Evolutionary conservation across 2,113 vertebrate species (phyloP), one percentile per base, ranked within the genome.

Genomic region (Fregetta grallaria): DNA sequence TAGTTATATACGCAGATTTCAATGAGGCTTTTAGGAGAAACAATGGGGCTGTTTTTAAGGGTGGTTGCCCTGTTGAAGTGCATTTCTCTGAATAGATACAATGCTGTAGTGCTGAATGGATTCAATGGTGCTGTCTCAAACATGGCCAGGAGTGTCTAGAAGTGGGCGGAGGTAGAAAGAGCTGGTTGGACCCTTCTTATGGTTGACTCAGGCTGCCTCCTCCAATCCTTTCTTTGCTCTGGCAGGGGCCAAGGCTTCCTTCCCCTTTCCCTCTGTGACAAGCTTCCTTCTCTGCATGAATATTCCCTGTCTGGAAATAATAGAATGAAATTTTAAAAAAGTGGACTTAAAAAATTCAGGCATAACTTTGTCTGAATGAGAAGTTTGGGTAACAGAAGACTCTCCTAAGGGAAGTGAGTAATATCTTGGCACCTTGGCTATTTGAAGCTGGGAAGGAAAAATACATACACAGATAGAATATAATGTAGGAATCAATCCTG

Each of bases 101-200:
- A 96, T 92, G 91, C 87, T 95, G 91, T 92, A 75, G 91, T 73
- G 49, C 86, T 97, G 95, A 97, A 97, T 95, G 95, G 77, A 97
- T 97, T 97, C 96, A 97, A 97, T 97, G 83, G 91, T 76, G 86
- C 92, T 85, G 88, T 65, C 95, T 96, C 96, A 97, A 97, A 97
- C 71, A 94, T 70, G 73, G 90, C 70, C 89, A 97, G 91, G 91
- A 97, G 96, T 97, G 97, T 95, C 86, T 96, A 96, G 91, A 96
- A 97, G 94, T 95, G 94, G 92, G 74, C 90, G 84, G 87, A 97
- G 94, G 74, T 55, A 96, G 94, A 97, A 96, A 94, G 95, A 96
- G 86, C 82, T 88, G 90, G 78, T 95, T 74, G 84, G 90, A 94
- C 89, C 89, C 86, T 91, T 94, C 95, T 90, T 49, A 13, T 12